phyloP scores from a whole-genome alignment of 2,888 invertebrate species.

The Cybosia mesomella region DNA sequence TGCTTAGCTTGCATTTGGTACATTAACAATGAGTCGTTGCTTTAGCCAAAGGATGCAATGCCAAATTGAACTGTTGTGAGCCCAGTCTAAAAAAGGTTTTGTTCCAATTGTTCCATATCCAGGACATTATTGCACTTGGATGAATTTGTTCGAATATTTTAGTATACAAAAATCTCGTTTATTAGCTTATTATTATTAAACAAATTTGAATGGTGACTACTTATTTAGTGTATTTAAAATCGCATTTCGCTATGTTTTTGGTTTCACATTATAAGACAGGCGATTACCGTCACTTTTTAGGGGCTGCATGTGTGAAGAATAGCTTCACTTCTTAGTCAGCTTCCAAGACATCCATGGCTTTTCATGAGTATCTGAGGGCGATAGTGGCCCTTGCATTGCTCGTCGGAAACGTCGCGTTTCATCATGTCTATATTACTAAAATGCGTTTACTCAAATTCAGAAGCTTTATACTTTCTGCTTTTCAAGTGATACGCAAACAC shows the following conservation, averaged over 20 bases:
- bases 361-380: too few relatives aligned
- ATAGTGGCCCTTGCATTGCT: not conserved
- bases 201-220: too few relatives aligned
- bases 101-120: not conserved
- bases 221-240: too few relatives aligned
- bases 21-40: not conserved
- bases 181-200: too few relatives aligned
- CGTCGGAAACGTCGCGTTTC: not conserved
- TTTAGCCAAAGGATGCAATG: slow-evolving; percentile 33
- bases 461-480: not conserved
- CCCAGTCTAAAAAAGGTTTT: not conserved
- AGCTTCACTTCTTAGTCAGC: not conserved
- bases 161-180: too few relatives aligned
- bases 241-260: too few relatives aligned
- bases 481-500: not conserved
- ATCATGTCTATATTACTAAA: too few relatives aligned
- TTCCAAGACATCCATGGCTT: not conserved
- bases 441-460: not conserved
- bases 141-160: not conserved
- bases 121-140: not conserved
- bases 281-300: not conserved
- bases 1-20: slow-evolving; percentile 1
- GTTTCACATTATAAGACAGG: too few relatives aligned
- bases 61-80: slow-evolving; percentile 24
- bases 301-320: not conserved